Evolutionary conservation across 2,113 vertebrate species (phyloP).

Genomic region (Stigmatopora argus): DNA sequence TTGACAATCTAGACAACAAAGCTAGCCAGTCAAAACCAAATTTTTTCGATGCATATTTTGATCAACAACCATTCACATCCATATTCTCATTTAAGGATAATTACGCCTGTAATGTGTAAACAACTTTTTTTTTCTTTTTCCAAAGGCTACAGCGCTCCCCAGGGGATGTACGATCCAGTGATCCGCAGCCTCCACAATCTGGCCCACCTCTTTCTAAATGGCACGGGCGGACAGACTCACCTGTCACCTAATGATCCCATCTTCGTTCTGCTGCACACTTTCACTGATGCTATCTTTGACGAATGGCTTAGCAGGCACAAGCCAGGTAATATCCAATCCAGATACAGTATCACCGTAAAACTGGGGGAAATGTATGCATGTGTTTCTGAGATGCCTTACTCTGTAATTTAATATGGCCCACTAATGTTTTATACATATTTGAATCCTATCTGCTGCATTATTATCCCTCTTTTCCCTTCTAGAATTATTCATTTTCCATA

Average conservation of each 20-base stretch:
- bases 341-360: background rate
- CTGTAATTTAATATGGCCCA: background rate
- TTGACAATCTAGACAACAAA: background rate
- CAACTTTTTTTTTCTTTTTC: slow-evolving; percentile 17
- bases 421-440: background rate
- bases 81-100: background rate
- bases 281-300: slow-evolving; percentile 92
- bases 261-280: slow-evolving; percentile 91
- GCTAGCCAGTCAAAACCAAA: background rate
- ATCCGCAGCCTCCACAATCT: slow-evolving; percentile 92
- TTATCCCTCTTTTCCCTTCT: background rate
- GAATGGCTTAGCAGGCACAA: slow-evolving; percentile 87
- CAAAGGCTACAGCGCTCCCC: slow-evolving; percentile 89
- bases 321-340: slow-evolving; percentile 64
- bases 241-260: slow-evolving; percentile 93
- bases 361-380: background rate
- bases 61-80: background rate
- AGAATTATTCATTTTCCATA: background rate
- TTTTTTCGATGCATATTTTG: background rate
- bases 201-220: slow-evolving; percentile 93
- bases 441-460: background rate
- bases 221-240: slow-evolving; percentile 91
- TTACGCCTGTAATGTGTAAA: too few species aligned
- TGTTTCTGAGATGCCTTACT: background rate
- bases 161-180: slow-evolving; percentile 82